Percentiles rank a stretch among this genome's conserved stretches.
Conservation (phyloP, 2,113 vertebrate genomes). For the Reinhardtius hippoglossoides region DNA sequence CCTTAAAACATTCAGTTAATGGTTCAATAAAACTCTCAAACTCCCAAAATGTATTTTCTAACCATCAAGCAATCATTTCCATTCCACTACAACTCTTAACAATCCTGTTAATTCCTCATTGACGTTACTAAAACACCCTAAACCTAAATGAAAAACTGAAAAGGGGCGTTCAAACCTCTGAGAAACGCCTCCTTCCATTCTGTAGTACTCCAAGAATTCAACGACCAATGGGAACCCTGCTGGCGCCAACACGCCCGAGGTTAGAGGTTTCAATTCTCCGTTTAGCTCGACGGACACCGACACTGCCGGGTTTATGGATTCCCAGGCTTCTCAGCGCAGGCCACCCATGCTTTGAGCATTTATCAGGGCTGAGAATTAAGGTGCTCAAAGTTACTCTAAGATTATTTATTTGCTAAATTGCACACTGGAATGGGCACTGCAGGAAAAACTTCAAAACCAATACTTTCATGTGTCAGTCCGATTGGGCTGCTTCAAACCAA, state of each 20-base stretch:
- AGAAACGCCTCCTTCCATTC: neutral
- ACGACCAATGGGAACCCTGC: conserved; percentile 6
- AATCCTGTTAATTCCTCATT: neutral
- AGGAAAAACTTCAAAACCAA: neutral
- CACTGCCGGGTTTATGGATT: conserved; percentile 19
- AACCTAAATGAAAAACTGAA: too few relatives aligned
- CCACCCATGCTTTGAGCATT: conserved; percentile 33
- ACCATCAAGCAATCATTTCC: neutral
- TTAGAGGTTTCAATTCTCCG: conserved; percentile 35
- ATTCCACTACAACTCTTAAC: neutral
- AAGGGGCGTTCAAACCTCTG: neutral
- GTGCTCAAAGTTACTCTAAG: conserved; percentile 19
- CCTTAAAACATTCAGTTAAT: too few relatives aligned
- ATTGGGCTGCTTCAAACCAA: conserved; percentile 1
- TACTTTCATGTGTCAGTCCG: conserved; percentile 2
- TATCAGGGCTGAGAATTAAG: conserved; percentile 5
- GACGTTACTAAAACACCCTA: too few relatives aligned
- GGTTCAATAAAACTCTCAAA: too few relatives aligned
- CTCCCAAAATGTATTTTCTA: neutral
- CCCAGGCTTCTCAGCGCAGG: conserved; percentile 22
- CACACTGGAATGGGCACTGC: neutral
- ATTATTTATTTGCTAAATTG: conserved; percentile 24
- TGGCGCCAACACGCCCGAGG: neutral
- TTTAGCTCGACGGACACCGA: conserved; percentile 23
- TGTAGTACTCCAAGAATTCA: conserved; percentile 12